Base-by-base conservation (phyloP, 1,140 invertebrate species). In the Sweltsa coloradensis region DNA sequence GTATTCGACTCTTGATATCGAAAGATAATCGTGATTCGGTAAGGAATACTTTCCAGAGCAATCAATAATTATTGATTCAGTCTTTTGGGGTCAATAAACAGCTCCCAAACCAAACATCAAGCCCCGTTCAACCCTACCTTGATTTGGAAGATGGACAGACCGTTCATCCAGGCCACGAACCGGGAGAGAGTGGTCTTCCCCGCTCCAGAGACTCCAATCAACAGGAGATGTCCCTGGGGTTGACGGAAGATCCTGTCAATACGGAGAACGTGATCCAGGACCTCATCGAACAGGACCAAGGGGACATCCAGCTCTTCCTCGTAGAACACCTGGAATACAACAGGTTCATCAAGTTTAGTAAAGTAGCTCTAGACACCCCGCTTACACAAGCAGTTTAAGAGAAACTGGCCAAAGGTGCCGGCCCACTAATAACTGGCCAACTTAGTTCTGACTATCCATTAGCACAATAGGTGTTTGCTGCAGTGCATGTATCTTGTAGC, bases 101-200 rank as follows among this genome's bases (percentile, higher is more conserved):
- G 14, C 14, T 16, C 4, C 14, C 5, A 9, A 36, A 36, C 3
- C 5, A 18, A 11, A 36, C 6, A 5, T 6, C 21, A 9, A 34
- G 34, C 34, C 5, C 5, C 31, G 13, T 14, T 42, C 26, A n/a
- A 23, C 51, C 44, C 51, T 61, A 79, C 81, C 70, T 92, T 92
- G 47, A 96, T 95, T 72, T 97, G 96, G 75, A 98, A 98, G 13
- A 99, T 94, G 49, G 86, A 91, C 3, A 99, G 72, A 22, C 96
- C 97, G 70, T 99, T 99, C 85, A 99, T 97, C 94, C 97, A 99
- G 39, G 97, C 96, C 22, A 99, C 97, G 68, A 99, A 99, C 51
- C 96, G 74, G 6, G 94, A 98, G 41, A 99, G 75, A 11, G 96
- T 99, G 1, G 97, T 99, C 71, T 99, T 99, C 45, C 96, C 97